These are phyloP conservation scores for Hippocampus kuda DNA, from an alignment of 2,797 vertebrate species.

Conservation along the genomic window DNA sequence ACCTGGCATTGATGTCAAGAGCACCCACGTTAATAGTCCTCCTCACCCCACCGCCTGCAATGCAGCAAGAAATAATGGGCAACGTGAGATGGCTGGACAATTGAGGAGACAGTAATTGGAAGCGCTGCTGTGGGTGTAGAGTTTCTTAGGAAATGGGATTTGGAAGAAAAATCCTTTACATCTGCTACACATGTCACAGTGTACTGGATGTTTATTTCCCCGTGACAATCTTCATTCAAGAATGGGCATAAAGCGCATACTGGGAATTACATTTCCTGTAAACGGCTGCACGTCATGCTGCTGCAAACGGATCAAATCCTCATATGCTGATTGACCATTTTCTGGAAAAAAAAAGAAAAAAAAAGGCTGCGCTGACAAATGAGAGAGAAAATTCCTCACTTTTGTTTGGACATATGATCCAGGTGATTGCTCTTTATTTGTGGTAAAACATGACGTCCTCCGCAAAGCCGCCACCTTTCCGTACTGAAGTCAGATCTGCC, in stretches of 20 bases:
- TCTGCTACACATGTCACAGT: neutral
- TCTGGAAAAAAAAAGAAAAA: slow-evolving; percentile 1
- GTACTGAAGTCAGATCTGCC: slow-evolving; percentile 17
- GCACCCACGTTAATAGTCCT: neutral
- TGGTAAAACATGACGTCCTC: neutral
- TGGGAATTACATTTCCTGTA: too few relatives aligned
- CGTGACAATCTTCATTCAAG: too few relatives aligned
- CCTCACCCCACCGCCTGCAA: neutral
- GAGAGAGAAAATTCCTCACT: slow-evolving; percentile 42
- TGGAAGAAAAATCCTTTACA: neutral
- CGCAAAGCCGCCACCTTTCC: slow-evolving; percentile 39
- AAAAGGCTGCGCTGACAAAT: slow-evolving; percentile 45
- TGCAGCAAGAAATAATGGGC: neutral
- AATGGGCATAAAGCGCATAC: too few relatives aligned
- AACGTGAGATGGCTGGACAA: neutral
- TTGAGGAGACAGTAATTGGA: slow-evolving; percentile 1
- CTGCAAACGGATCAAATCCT: neutral
- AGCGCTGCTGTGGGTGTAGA: neutral
- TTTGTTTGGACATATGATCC: slow-evolving; percentile 59
- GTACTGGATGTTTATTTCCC: neutral
- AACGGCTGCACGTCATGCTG: neutral
- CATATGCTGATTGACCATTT: neutral
- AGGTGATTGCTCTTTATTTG: slow-evolving; percentile 31
- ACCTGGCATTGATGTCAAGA: neutral
- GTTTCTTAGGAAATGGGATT: neutral